These are phyloP conservation scores for Hetaerina americana DNA, from an alignment of 1,140 invertebrate genomes.

Conservation along the genomic window DNA sequence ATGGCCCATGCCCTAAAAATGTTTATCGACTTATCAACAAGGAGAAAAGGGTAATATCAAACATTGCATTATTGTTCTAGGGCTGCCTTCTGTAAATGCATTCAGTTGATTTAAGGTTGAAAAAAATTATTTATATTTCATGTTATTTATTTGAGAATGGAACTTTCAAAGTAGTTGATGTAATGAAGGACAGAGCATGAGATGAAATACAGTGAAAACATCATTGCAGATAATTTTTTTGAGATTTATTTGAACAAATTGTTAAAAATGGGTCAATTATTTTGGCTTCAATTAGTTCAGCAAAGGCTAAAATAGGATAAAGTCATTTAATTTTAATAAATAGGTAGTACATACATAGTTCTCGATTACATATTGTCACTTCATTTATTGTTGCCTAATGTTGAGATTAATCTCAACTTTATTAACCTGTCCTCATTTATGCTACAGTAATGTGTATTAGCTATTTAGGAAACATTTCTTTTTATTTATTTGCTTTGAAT, in stretches of 20 bases:
- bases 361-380: neutral
- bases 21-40: slow-evolving; percentile 17
- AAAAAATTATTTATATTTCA: neutral
- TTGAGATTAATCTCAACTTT: neutral
- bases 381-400: neutral
- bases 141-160: neutral
- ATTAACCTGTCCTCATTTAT: neutral
- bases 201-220: neutral
- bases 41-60: slow-evolving; percentile 16
- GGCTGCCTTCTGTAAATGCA: no score
- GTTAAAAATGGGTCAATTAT: no score
- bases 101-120: neutral
- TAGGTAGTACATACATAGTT: no score
- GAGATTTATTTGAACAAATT: neutral
- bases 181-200: neutral
- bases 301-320: no score
- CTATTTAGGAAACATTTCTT: neutral
- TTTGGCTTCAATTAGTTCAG: no score
- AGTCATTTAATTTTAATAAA: no score
- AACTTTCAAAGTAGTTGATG: neutral
- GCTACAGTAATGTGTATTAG: neutral
- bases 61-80: neutral
- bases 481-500: neutral
- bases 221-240: neutral
- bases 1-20: slow-evolving; percentile 14